Evolutionary conservation across 2,797 vertebrate species (phyloP).

Genomic region (Octomys mimax): DNA sequence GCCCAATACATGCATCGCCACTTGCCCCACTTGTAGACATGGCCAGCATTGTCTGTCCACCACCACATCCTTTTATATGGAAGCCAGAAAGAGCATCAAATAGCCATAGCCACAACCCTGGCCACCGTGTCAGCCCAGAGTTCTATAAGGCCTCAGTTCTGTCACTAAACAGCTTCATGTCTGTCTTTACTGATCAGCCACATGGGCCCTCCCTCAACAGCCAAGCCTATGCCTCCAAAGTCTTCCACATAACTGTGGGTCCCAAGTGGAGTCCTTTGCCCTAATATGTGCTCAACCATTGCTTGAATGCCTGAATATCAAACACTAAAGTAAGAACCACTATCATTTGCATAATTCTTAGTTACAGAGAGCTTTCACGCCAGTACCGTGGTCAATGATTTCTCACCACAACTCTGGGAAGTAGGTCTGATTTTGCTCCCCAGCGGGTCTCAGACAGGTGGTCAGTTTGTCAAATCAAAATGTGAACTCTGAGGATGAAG

Average conservation of each 20-base stretch:
- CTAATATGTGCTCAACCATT: not conserved
- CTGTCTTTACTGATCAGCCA: not conserved
- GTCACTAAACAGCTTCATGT: not conserved
- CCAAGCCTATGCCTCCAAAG: not conserved
- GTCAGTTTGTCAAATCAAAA: not conserved
- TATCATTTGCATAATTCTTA: conserved; percentile 25
- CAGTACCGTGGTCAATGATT: not conserved
- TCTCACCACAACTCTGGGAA: not conserved
- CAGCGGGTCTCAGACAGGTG: not conserved
- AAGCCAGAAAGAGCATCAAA: not conserved
- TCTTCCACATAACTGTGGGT: not conserved
- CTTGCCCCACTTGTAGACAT: not conserved
- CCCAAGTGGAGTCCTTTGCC: not conserved
- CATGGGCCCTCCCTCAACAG: not conserved
- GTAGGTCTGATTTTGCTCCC: not conserved
- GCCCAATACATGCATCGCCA: not conserved
- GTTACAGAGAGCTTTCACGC: conserved; percentile 30
- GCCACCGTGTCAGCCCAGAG: not conserved
- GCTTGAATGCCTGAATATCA: not conserved
- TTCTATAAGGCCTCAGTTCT: not conserved
- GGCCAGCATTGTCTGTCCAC: not conserved
- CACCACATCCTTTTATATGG: not conserved
- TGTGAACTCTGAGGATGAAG: not conserved
- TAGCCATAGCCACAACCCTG: not conserved
- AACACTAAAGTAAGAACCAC: conserved; percentile 27